Base-by-base conservation (phyloP, 2,888 invertebrate species). In the Chrysomela aeneicollis region DNA sequence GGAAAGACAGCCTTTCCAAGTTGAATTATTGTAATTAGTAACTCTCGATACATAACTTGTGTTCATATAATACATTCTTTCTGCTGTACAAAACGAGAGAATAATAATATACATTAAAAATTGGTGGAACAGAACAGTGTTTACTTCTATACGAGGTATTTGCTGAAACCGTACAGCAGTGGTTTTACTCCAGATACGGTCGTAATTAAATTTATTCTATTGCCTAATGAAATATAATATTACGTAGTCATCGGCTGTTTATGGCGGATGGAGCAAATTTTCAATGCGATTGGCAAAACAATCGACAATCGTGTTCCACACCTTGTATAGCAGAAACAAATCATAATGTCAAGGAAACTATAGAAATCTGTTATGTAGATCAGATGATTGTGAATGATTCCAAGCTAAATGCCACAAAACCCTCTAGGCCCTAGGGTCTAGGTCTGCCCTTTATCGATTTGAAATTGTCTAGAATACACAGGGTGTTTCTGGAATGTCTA, bases 321-420 rank as follows among this genome's bases (percentile, higher is more conserved):
- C 42, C 42, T 12, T n/a, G n/a, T 4, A 42, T 26, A n/a, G n/a
- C n/a, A n/a, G 26, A 26, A 26, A 26, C 6, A 15, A 42, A 42
- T 42, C 42, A 42, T 42, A 42, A 42, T 42, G 42, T 42, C 42
- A 42, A 42, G 42, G 42, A 42, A 42, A 42, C 42, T 15, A 15
- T 42, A 2, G 32, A 35, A 35, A 10, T 35, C 32, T 8, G 6
- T 12, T 35, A 35, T 42, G 42, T 42, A 15, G n/a, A 42, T 8
- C 42, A 3, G 3, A 42, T 42, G 42, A 42, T 15, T 42, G 26
- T 26, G 26, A 26, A 26, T 26, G 26, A 6, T 5, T 26, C 26
- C 6, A 6, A 3, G 26, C 4, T 26, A 26, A 26, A 26, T 26
- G 26, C 6, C 26, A 6, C 26, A 5, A 26, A 26, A 26, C 3